Conservation (phyloP, 2,113 vertebrate species). For the Austrofundulus limnaeus region DNA sequence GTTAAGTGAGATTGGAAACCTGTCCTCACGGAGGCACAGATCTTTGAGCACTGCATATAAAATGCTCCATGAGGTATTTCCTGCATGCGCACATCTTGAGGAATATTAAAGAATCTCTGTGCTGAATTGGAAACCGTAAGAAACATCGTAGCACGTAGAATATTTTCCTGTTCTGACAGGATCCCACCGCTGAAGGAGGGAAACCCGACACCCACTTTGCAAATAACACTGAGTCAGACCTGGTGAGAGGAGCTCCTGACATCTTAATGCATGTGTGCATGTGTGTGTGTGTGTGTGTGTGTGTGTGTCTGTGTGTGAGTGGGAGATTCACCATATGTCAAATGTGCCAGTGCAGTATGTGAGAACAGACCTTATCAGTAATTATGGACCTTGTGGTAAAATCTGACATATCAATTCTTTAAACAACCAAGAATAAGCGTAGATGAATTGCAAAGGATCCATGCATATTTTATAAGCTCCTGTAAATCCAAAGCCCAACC, state of each 20-base stretch:
- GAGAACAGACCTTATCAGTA: slow-evolving; percentile 24
- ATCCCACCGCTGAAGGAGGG: slow-evolving; percentile 49
- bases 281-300: slow-evolving; percentile 11
- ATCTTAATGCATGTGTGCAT: slow-evolving; percentile 37
- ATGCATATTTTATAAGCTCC: background rate
- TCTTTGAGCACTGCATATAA: slow-evolving; percentile 31
- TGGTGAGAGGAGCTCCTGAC: slow-evolving; percentile 46
- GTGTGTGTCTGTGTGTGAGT: slow-evolving; percentile 24
- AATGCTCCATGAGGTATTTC: slow-evolving; percentile 37
- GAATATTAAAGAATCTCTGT: slow-evolving; percentile 56
- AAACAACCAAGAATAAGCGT: slow-evolving; percentile 5
- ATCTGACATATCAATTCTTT: background rate
- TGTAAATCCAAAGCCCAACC: background rate
- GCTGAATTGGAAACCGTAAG: slow-evolving; percentile 29
- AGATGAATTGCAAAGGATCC: slow-evolving; percentile 2
- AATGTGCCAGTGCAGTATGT: slow-evolving; percentile 37
- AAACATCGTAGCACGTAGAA: slow-evolving; percentile 41
- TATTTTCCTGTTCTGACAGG: slow-evolving; percentile 63
- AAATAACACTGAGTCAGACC: slow-evolving; percentile 59
- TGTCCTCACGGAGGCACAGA: slow-evolving; percentile 29
- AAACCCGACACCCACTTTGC: slow-evolving; percentile 67
- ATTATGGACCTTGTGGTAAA: slow-evolving; percentile 26
- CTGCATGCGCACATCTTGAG: slow-evolving; percentile 31
- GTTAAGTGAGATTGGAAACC: slow-evolving; percentile 37
- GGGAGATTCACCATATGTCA: slow-evolving; percentile 58